Conservation (phyloP, 2,888 invertebrate genomes). For the Aporophyla nigra region DNA sequence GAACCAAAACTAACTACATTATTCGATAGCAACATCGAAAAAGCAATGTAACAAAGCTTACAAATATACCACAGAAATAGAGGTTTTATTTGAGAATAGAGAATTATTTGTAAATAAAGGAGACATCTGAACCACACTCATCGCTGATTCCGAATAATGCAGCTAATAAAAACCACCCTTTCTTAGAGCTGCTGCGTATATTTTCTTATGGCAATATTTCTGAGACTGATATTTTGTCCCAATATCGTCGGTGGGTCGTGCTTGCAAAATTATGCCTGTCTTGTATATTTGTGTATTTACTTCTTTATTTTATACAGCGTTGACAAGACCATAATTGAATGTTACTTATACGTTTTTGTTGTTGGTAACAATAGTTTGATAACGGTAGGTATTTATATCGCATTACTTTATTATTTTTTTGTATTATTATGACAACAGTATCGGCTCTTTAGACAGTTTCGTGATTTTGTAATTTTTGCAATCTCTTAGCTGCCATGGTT, state of each 20-base stretch:
- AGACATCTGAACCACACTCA: slow-evolving; percentile 65
- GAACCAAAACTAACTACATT: slow-evolving; percentile 3
- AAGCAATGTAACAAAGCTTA: slow-evolving; percentile 23
- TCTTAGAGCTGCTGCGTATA: slow-evolving; percentile 12
- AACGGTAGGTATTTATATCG: background rate
- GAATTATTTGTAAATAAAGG: slow-evolving; percentile 61
- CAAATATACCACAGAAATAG: slow-evolving; percentile 33
- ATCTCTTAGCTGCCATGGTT: too few species aligned
- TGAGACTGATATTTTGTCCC: slow-evolving; percentile 34
- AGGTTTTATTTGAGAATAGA: slow-evolving; percentile 27
- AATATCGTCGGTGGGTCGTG: slow-evolving; percentile 14
- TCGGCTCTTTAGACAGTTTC: background rate
- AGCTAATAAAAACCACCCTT: slow-evolving; percentile 65
- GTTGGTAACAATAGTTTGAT: background rate
- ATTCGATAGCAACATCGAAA: slow-evolving; percentile 19
- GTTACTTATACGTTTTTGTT: background rate
- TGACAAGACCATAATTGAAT: background rate
- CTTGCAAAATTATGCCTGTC: slow-evolving; percentile 22
- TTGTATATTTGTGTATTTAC: background rate
- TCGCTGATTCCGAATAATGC: slow-evolving; percentile 73
- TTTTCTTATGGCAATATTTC: slow-evolving; percentile 42
- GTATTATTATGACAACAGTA: background rate
- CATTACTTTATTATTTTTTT: background rate
- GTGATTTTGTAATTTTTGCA: too few species aligned
- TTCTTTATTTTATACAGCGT: background rate